Base-by-base conservation (phyloP, 2,888 invertebrate species). In the Mayetiola destructor region DNA sequence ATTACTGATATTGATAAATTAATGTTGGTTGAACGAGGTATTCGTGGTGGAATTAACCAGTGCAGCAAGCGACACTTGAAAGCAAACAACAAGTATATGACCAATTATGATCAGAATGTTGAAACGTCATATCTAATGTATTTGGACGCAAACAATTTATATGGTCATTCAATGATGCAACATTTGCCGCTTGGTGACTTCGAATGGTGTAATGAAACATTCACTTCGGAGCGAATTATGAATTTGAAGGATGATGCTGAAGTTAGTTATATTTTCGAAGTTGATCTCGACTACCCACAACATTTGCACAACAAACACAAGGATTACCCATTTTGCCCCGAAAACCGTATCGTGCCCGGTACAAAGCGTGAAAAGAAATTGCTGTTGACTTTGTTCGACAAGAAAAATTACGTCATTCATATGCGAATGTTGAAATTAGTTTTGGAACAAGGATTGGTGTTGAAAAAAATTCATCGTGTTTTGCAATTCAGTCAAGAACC, bases 91-190 rank as follows among this genome's bases (percentile, higher is more conserved):
- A 60, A 60, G 53, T 66, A 62, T 59, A 60, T 66, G 60, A 32
- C 56, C 5, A 53, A 60, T 18, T 67, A 63, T 61, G 56, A 67
- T 57, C 14, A 48, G 5, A 55, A 56, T 6, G 10, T 62, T 61
- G 56, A 36, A 14, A 39, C 40, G 3, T 64, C 61, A 12, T 69
- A 62, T 59, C 29, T 70, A 14, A 59, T 62, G n/a, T 68, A 66
- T 57, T 60, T 66, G 3, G 68, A 68, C 62, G 64, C 63, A 1
- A 69, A 69, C 59, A 69, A 68, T 60, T 59, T 67, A n/a, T 69
- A 69, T 60, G 67, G 67, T 3, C 64, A 63, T 62, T 66, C 67
- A 2, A 66, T 69, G 67, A 61, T 59, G 6, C 62, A 67, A 58
- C 58, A 58, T 16, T 59, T 69, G 18, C 68, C 69, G 0, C 40